A percentile compares a stretch with the other conserved stretches of the same genome.
Conservation (phyloP, 2,888 invertebrate genomes). For the Neocrepidodera transversa region DNA sequence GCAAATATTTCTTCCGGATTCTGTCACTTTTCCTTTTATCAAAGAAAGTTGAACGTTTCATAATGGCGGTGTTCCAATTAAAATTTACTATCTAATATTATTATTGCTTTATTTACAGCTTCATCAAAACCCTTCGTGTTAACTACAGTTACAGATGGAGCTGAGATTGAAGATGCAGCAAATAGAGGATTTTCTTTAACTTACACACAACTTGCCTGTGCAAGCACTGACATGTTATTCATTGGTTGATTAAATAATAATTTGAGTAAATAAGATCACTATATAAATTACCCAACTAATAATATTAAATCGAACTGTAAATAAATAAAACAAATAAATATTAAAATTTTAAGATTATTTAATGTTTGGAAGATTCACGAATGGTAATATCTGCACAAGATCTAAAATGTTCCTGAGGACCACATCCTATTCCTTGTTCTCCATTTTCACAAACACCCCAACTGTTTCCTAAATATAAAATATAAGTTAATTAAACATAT, state of each 20-base stretch:
- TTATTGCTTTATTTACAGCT: slow-evolving; percentile 60
- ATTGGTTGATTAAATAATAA: slow-evolving; percentile 10
- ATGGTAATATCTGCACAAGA: slow-evolving; percentile 55
- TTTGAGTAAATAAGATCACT: not conserved
- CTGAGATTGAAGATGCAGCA: slow-evolving; percentile 70
- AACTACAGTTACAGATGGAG: slow-evolving; percentile 71
- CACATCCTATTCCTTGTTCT: slow-evolving; percentile 51
- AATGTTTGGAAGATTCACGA: no score
- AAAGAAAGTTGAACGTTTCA: no score
- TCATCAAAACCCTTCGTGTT: slow-evolving; percentile 75
- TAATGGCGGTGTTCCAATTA: no score
- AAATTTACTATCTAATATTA: no score
- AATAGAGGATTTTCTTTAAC: slow-evolving; percentile 78
- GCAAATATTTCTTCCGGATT: no score
- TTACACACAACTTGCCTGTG: slow-evolving; percentile 73
- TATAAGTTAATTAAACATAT: not conserved
- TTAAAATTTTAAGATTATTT: no score
- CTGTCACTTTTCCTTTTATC: no score
- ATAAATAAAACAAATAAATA: no score
- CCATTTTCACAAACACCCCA: slow-evolving; percentile 54
- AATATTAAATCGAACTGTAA: no score
- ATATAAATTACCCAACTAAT: no score
- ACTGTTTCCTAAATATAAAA: slow-evolving; percentile 51
- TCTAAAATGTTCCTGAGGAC: slow-evolving; percentile 55
- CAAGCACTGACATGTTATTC: slow-evolving; percentile 19